Conservation (phyloP, 2,113 vertebrate genomes). For the Brienomyrus brachyistius region DNA sequence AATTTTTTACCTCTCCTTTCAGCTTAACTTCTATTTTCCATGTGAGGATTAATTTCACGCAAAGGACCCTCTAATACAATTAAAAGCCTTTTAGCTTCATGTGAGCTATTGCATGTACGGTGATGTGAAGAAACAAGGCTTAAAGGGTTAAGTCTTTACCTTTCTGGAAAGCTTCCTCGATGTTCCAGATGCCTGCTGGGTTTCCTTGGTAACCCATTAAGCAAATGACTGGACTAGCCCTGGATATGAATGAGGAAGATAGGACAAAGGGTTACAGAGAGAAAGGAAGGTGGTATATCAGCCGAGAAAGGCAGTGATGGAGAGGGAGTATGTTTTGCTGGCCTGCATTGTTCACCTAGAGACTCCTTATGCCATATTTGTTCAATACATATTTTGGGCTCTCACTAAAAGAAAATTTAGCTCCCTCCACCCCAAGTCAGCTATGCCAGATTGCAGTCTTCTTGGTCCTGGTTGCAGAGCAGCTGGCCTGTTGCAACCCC, state of each 20-base stretch:
- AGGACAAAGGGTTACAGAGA: constrained; percentile 36
- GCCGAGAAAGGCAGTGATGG: background rate
- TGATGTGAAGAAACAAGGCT: constrained; percentile 16
- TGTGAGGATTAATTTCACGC: background rate
- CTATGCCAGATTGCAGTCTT: constrained; percentile 5
- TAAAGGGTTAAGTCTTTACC: constrained; percentile 38
- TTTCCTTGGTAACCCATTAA: constrained; percentile 37
- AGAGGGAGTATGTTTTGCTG: background rate
- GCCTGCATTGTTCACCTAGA: constrained; percentile 7
- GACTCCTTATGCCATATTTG: constrained; percentile 1
- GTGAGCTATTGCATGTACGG: background rate
- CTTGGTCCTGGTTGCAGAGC: background rate
- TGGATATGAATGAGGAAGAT: constrained; percentile 15
- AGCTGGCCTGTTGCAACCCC: background rate
- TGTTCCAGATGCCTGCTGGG: constrained; percentile 4
- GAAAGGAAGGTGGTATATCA: constrained; percentile 11
- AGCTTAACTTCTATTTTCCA: constrained; percentile 7
- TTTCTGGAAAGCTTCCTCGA: constrained; percentile 18
- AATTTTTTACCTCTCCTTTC: background rate
- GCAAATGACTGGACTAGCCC: constrained; percentile 23
- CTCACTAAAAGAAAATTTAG: background rate
- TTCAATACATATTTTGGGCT: background rate
- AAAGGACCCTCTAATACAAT: background rate
- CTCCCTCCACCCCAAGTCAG: background rate
- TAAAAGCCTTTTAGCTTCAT: background rate